A percentile compares a stretch with the other conserved stretches of the same genome.
Conservation (phyloP, 2,797 vertebrate genomes). For the Poliocrania exsul region DNA sequence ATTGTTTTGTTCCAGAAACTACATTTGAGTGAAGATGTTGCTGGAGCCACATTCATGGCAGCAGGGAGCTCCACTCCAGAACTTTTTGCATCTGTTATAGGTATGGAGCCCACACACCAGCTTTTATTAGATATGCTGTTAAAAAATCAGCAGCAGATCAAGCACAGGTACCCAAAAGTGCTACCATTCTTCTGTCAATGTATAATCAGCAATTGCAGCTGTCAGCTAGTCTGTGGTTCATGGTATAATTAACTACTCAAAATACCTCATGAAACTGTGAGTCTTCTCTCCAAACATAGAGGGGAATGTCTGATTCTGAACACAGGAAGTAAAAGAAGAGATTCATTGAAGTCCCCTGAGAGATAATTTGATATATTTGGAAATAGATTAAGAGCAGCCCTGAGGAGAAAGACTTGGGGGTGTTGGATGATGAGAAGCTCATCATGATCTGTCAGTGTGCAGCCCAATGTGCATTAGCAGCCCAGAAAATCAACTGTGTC, state of each 20-base stretch:
- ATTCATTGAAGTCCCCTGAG: background rate
- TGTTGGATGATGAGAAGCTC: background rate
- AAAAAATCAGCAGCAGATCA: background rate
- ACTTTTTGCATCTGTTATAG: constrained; percentile 95
- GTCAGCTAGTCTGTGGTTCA: constrained; percentile 28
- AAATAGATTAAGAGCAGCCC: background rate
- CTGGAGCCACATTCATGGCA: constrained; percentile 98
- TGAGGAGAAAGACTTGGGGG: background rate
- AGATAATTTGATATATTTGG: background rate
- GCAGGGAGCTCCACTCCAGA: constrained; percentile 98
- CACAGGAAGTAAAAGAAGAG: background rate
- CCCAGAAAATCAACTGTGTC: background rate
- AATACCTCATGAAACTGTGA: constrained; percentile 33
- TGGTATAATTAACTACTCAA: constrained; percentile 41
- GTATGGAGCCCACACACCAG: constrained; percentile 73
- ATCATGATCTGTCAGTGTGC: background rate
- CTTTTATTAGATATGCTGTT: constrained; percentile 6
- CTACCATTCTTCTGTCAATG: constrained; percentile 18
- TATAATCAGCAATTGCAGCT: constrained; percentile 17
- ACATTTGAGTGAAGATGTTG: constrained; percentile 95
- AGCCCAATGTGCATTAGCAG: background rate
- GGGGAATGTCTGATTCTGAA: background rate
- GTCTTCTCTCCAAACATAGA: constrained; percentile 31
- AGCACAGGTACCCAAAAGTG: background rate
- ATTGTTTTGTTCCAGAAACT: constrained; percentile 85